These are phyloP conservation scores for Mechanitis mazaeus DNA, from an alignment of 2,888 invertebrate species.

Conservation along the genomic window DNA sequence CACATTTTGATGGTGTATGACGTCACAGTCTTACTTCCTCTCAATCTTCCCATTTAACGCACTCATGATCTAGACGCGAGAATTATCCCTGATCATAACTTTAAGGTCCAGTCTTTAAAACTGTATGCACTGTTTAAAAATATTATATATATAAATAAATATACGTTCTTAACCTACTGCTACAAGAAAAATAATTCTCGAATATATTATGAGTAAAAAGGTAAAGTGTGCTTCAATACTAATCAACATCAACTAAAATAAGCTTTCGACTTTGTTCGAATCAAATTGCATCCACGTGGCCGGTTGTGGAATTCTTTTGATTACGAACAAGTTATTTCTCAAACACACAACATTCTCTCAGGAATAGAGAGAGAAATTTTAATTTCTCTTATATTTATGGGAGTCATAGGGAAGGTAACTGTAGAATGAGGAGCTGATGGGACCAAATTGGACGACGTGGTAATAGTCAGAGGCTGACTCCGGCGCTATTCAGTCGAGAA, in stretches of 20 bases:
- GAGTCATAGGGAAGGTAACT: slow-evolving; percentile 80
- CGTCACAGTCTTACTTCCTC: slow-evolving; percentile 7
- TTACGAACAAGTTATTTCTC: slow-evolving; percentile 34
- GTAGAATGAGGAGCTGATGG: slow-evolving; percentile 84
- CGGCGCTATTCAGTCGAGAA: slow-evolving; percentile 91
- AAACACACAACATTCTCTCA: slow-evolving; percentile 46
- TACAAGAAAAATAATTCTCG: slow-evolving; percentile 42
- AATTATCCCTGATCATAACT: slow-evolving; percentile 43
- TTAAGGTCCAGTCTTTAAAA: slow-evolving; percentile 27
- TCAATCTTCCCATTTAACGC: slow-evolving; percentile 37
- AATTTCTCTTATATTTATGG: slow-evolving; percentile 66
- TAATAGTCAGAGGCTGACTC: slow-evolving; percentile 85
- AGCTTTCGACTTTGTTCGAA: slow-evolving; percentile 37
- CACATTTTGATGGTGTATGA: slow-evolving; percentile 6
- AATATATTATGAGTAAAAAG: slow-evolving; percentile 31
- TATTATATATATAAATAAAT: slow-evolving; percentile 17
- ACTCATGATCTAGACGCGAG: slow-evolving; percentile 56
- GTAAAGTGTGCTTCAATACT: slow-evolving; percentile 7
- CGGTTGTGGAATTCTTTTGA: slow-evolving; percentile 54
- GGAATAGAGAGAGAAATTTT: slow-evolving; percentile 37
- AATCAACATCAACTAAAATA: slow-evolving; percentile 18
- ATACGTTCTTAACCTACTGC: slow-evolving; percentile 39
- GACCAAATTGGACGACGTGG: slow-evolving; percentile 80
- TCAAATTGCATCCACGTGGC: slow-evolving; percentile 61
- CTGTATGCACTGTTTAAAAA: slow-evolving; percentile 10